Evolutionary conservation across 1,140 invertebrate genomes (phyloP).

Genomic region (Steinernema khuongi): DNA sequence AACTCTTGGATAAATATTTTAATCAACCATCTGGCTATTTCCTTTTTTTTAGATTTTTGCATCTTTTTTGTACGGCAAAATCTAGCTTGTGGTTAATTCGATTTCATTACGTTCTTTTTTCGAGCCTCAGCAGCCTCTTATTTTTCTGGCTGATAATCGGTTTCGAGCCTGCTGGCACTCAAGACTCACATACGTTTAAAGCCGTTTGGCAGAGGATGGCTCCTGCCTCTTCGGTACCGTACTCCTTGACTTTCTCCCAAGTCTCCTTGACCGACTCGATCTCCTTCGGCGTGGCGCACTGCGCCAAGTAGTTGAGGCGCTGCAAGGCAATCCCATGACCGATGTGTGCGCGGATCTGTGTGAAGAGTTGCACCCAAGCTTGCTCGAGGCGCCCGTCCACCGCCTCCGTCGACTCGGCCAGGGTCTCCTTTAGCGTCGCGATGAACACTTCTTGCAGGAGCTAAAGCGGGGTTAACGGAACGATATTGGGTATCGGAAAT

Average conservation of each 20-base stretch:
- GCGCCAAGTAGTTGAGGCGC: conserved; percentile 47
- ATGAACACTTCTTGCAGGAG: conserved; percentile 50
- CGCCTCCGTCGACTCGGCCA: conserved; percentile 32
- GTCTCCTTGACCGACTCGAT: conserved; percentile 43
- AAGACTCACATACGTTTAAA: conserved; percentile 21
- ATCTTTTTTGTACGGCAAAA: conserved; percentile 19
- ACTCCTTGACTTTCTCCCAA: conserved; percentile 45
- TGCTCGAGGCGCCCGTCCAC: conserved; percentile 45
- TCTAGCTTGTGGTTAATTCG: conserved; percentile 2
- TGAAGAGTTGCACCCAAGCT: conserved; percentile 43
- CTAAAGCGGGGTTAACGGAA: conserved; percentile 35
- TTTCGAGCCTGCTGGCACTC: no score
- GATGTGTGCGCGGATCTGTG: conserved; percentile 39
- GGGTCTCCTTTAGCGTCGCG: conserved; percentile 40
- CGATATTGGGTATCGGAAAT: no score
- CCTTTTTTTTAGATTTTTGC: conserved; percentile 20
- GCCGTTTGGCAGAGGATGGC: conserved; percentile 30
- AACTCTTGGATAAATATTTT: no score
- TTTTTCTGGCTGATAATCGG: no score
- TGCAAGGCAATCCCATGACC: conserved; percentile 45
- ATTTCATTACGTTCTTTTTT: no score
- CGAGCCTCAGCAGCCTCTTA: no score
- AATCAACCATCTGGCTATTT: no score
- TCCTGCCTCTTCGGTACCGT: conserved; percentile 35
- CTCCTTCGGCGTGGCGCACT: conserved; percentile 50